Evolutionary conservation across 1,140 invertebrate genomes (phyloP).

Genomic region (Ladona fulva): DNA sequence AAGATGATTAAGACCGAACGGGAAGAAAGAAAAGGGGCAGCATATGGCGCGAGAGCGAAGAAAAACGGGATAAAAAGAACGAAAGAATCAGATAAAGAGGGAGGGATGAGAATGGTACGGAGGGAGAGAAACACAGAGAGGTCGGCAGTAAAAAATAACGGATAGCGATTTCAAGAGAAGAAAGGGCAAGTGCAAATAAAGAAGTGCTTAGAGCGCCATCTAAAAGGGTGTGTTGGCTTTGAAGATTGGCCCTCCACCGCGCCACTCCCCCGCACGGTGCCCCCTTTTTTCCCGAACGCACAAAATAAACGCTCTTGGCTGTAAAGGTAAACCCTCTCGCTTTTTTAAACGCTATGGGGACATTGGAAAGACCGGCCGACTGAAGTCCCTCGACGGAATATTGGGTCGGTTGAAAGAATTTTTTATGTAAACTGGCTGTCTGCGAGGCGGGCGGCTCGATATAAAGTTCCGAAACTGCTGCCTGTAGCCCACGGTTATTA

Average conservation of each 20-base stretch:
- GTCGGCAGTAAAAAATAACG: not conserved
- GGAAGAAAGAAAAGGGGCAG: not conserved
- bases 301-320: not conserved
- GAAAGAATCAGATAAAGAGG: not conserved
- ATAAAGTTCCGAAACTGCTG: not conserved
- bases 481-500: not conserved
- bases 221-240: not conserved
- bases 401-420: not conserved
- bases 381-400: not conserved
- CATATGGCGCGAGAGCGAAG: not conserved
- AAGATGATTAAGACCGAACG: not conserved
- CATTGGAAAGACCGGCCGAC: not conserved
- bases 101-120: not conserved
- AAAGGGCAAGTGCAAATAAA: slow-evolving; percentile 1
- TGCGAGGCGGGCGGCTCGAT: not conserved
- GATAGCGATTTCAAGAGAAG: not conserved
- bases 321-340: not conserved
- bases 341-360: not conserved
- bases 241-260: not conserved
- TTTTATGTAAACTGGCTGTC: not conserved
- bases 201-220: not conserved
- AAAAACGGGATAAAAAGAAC: not conserved
- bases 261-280: not conserved
- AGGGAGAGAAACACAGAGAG: not conserved
- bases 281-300: not conserved